phyloP scores from a whole-genome alignment of 2,797 vertebrate species.

The Micropoecilia bifurca region DNA sequence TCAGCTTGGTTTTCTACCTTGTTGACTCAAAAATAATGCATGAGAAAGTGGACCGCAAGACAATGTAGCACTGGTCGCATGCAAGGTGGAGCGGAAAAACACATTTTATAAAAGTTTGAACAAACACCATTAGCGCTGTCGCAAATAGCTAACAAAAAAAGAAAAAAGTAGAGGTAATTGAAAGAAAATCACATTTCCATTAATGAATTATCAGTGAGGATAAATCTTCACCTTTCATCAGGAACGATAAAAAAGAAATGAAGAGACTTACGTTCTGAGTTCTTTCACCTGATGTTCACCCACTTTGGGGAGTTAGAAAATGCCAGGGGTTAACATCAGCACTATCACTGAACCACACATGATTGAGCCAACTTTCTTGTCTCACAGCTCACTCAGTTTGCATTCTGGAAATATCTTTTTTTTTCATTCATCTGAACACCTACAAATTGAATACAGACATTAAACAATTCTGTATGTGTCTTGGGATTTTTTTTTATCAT shows the following conservation, averaged over 20 bases:
- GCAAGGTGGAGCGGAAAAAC: slow-evolving; percentile 7
- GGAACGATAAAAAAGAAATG: background rate
- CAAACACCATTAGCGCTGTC: background rate
- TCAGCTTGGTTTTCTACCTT: slow-evolving; percentile 61
- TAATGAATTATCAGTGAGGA: background rate
- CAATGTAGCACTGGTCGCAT: slow-evolving; percentile 21
- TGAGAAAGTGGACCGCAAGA: slow-evolving; percentile 56
- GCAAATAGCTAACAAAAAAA: background rate
- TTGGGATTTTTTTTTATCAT: background rate
- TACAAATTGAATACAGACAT: background rate
- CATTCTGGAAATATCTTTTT: slow-evolving; percentile 3
- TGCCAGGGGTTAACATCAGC: slow-evolving; percentile 45
- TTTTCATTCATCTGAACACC: background rate
- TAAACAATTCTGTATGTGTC: background rate
- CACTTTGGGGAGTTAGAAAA: slow-evolving; percentile 54
- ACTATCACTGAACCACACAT: slow-evolving; percentile 53
- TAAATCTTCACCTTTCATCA: background rate
- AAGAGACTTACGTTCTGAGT: slow-evolving; percentile 5
- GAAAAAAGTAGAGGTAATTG: background rate
- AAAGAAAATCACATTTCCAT: background rate
- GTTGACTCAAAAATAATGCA: slow-evolving; percentile 57
- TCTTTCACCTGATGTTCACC: slow-evolving; percentile 56
- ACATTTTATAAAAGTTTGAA: slow-evolving; percentile 13
- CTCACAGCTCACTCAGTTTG: slow-evolving; percentile 30
- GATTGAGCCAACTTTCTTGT: slow-evolving; percentile 36